Evolutionary conservation across 2,888 invertebrate genomes (phyloP).

Genomic region (Thyatira batis): DNA sequence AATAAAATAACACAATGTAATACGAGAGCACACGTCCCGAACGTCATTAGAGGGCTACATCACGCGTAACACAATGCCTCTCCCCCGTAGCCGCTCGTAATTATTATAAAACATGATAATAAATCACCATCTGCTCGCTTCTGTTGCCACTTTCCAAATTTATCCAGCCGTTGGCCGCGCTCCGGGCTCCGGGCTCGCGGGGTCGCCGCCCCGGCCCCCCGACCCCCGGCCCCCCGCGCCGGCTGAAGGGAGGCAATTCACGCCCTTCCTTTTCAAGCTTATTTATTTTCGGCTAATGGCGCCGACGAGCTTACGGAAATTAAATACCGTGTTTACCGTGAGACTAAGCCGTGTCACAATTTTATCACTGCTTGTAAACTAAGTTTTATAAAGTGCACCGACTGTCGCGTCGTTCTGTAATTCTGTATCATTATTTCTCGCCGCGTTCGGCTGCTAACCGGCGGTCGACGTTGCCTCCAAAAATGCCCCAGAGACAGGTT

Average conservation of each 20-base stretch:
- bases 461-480: constrained; percentile 24
- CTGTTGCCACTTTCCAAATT: constrained; percentile 75
- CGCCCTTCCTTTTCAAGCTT: constrained; percentile 60
- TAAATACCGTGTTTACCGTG: constrained; percentile 64
- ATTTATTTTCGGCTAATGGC: constrained; percentile 74
- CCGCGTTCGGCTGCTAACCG: constrained; percentile 22
- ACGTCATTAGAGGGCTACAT: constrained; percentile 46
- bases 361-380: constrained; percentile 40
- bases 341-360: constrained; percentile 51
- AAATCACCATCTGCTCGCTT: constrained; percentile 77
- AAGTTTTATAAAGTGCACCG: constrained; percentile 32
- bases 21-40: constrained; percentile 42
- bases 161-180: constrained; percentile 49
- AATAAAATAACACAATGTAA: constrained; percentile 51
- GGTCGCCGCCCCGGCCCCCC: constrained; percentile 12
- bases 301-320: constrained; percentile 67
- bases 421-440: too few species aligned
- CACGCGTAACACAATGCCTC: constrained; percentile 52
- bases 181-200: constrained; percentile 14
- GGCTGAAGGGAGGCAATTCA: constrained; percentile 48
- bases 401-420: too few species aligned
- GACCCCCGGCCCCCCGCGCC: constrained; percentile 11
- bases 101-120: constrained; percentile 78
- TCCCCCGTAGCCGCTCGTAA: constrained; percentile 59
- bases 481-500: constrained; percentile 41